phyloP scores from a whole-genome alignment of 2,797 vertebrate genomes.

The Chaetodon trifasciatus region DNA sequence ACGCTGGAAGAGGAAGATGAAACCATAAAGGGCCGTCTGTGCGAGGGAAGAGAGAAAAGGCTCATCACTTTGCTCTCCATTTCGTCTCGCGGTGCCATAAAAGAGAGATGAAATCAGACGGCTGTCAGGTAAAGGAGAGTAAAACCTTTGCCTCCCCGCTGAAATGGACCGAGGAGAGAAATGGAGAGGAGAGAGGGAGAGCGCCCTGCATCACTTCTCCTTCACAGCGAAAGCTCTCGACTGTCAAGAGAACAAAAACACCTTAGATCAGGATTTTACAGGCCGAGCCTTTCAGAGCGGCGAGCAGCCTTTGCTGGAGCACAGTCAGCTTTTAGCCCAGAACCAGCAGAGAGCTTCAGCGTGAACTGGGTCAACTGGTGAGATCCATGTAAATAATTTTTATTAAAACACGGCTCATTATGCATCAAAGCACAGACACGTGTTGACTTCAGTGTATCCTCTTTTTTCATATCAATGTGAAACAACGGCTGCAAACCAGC shows the following conservation, averaged over 20 bases:
- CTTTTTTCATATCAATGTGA: too few relatives aligned
- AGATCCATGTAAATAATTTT: neutral
- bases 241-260: conserved; percentile 70
- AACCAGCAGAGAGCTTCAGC: neutral
- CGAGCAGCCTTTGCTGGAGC: conserved; percentile 32
- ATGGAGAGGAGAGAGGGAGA: conserved; percentile 41
- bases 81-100: conserved; percentile 42
- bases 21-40: conserved; percentile 56
- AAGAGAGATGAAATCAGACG: conserved; percentile 62
- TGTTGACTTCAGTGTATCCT: too few relatives aligned
- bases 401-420: neutral
- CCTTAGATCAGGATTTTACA: conserved; percentile 47
- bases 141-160: conserved; percentile 51
- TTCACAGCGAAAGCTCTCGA: conserved; percentile 58
- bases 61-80: conserved; percentile 61
- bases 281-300: conserved; percentile 41
- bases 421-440: neutral
- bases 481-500: too few relatives aligned
- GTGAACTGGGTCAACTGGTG: conserved; percentile 16
- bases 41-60: conserved; percentile 48
- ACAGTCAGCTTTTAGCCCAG: conserved; percentile 42
- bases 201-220: conserved; percentile 56
- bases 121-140: conserved; percentile 62
- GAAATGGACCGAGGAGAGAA: conserved; percentile 58
- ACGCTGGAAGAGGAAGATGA: conserved; percentile 48